Percentiles rank a stretch among this genome's conserved stretches.
Evolutionary conservation across 2,888 invertebrate genomes (phyloP).

Genomic region (Escarpia spicata): DNA sequence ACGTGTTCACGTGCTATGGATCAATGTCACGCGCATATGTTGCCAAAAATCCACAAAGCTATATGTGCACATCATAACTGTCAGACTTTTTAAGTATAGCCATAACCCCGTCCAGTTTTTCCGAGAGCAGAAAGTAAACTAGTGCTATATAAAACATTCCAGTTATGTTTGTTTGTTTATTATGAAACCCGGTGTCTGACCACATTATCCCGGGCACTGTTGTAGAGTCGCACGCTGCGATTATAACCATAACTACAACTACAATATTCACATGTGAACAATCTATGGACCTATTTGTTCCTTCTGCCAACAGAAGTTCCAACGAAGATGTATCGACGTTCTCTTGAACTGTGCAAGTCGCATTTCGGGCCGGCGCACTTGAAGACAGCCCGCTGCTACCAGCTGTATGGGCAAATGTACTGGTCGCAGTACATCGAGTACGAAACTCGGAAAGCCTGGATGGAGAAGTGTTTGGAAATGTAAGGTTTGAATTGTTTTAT

Average conservation of each 20-base stretch:
- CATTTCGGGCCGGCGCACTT: slow-evolving; percentile 44
- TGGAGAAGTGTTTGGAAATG: slow-evolving; percentile 13
- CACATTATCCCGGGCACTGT: not conserved
- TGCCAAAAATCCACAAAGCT: too few relatives aligned
- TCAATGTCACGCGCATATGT: too few relatives aligned
- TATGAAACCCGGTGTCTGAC: not conserved
- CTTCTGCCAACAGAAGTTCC: slow-evolving; percentile 40
- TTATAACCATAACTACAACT: not conserved
- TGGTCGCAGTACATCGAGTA: slow-evolving; percentile 41
- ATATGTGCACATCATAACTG: too few relatives aligned
- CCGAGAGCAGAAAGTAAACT: too few relatives aligned
- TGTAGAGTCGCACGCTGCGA: not conserved
- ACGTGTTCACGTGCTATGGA: too few relatives aligned
- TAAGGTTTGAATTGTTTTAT: not conserved
- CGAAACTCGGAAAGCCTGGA: not conserved
- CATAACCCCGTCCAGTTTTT: too few relatives aligned
- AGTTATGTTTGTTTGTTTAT: too few relatives aligned
- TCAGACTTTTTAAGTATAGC: too few relatives aligned
- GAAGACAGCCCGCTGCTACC: slow-evolving; percentile 45
- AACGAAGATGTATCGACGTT: slow-evolving; percentile 40
- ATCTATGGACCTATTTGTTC: not conserved
- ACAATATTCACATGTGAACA: not conserved
- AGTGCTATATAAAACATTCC: too few relatives aligned
- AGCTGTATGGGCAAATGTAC: slow-evolving; percentile 48
- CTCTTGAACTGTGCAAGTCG: slow-evolving; percentile 42